Conservation (phyloP, 2,797 vertebrate genomes). For the Acanthiza pusilla region DNA sequence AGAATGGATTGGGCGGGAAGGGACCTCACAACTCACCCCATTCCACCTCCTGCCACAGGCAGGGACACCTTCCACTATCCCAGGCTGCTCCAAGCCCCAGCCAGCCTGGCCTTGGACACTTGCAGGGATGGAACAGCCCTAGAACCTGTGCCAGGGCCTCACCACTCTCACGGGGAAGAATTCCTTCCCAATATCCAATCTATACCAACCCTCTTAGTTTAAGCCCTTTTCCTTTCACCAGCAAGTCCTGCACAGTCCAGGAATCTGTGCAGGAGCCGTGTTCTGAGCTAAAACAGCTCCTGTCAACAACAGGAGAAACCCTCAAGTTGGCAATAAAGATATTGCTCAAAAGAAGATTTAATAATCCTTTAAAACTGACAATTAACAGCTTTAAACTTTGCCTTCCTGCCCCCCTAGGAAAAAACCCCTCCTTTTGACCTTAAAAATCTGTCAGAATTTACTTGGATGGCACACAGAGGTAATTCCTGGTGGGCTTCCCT, state of each 20-base stretch:
- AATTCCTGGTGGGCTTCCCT: background rate
- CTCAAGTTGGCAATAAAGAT: background rate
- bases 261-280: accelerated
- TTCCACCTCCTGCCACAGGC: background rate
- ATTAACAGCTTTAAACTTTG: background rate
- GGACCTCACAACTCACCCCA: background rate
- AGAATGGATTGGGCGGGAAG: background rate
- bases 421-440: background rate
- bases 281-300: background rate
- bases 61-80: background rate
- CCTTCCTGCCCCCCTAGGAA: accelerated
- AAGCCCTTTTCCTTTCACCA: background rate
- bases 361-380: background rate
- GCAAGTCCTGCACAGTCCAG: background rate
- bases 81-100: accelerated
- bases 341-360: background rate
- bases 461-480: accelerated
- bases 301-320: background rate
- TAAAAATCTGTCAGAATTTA: background rate
- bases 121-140: background rate
- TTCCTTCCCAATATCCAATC: background rate
- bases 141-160: background rate
- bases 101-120: background rate
- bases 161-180: background rate
- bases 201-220: background rate